Evolutionary conservation across 2,113 vertebrate species (phyloP).

Genomic region (Barnardius zonarius): DNA sequence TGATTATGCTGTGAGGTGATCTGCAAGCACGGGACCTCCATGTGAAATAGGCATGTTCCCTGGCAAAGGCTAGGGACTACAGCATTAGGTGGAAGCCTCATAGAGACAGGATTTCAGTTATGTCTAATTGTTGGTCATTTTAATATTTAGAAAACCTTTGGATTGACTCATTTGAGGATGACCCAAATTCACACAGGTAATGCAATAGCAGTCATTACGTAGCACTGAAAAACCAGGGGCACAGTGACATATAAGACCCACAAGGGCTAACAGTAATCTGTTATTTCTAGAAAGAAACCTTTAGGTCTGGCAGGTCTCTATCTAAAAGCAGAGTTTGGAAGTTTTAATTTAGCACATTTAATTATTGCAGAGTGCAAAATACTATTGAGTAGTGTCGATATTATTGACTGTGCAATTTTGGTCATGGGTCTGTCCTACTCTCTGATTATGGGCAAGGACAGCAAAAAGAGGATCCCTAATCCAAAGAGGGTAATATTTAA

Average conservation of each 20-base stretch:
- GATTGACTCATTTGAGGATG: neutral
- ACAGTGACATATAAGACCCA: neutral
- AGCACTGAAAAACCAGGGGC: neutral
- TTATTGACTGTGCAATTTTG: neutral
- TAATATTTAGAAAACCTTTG: neutral
- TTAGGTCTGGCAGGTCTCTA: neutral
- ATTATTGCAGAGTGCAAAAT: neutral
- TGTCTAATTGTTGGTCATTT: neutral
- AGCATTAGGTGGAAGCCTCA: neutral
- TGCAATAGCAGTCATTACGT: neutral
- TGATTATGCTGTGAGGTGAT: neutral
- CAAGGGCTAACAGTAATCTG: neutral
- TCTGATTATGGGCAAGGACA: neutral
- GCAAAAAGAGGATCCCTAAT: neutral
- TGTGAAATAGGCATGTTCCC: fast-evolving
- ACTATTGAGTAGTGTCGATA: neutral
- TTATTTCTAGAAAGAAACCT: neutral
- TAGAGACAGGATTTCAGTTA: neutral
- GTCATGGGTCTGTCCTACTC: neutral
- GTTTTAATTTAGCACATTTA: neutral
- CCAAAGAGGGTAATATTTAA: neutral
- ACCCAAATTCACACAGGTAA: neutral
- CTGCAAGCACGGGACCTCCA: neutral
- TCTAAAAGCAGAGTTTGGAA: neutral
- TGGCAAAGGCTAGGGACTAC: neutral